Evolutionary conservation across 2,113 vertebrate genomes (phyloP).

Genomic region (Sorex araneus): DNA sequence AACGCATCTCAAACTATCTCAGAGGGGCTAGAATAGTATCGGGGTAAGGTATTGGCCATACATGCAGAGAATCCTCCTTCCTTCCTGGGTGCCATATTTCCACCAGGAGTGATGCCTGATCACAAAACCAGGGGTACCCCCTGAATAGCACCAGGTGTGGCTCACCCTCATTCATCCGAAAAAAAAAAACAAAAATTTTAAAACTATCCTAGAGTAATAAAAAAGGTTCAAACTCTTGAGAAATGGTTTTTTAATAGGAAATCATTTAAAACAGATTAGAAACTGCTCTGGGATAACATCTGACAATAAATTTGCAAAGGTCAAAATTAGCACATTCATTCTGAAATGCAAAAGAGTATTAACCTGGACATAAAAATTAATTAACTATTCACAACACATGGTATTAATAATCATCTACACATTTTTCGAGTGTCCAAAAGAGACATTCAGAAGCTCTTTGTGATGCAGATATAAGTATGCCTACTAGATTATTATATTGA

Average conservation of each 20-base stretch:
- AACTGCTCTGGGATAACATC: background rate
- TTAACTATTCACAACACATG: background rate
- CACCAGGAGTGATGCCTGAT: too few species aligned
- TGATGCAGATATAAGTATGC: background rate
- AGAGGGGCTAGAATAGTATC: too few species aligned
- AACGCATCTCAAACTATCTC: too few species aligned
- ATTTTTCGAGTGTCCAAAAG: slow-evolving; percentile 12
- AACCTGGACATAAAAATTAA: slow-evolving; percentile 40
- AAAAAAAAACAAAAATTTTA: background rate
- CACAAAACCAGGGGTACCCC: too few species aligned
- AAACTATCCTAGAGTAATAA: background rate
- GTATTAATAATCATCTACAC: background rate
- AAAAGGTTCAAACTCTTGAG: slow-evolving; percentile 40
- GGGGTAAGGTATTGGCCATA: too few species aligned
- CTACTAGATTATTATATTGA: background rate
- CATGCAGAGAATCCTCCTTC: too few species aligned
- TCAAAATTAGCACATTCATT: slow-evolving; percentile 55
- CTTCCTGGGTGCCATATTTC: too few species aligned
- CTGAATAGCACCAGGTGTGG: too few species aligned
- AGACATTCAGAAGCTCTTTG: background rate
- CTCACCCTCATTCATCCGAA: too few species aligned
- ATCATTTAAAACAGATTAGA: slow-evolving; percentile 37
- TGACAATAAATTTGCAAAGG: slow-evolving; percentile 42
- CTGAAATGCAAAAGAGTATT: slow-evolving; percentile 48
- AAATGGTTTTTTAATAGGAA: slow-evolving; percentile 38